These are phyloP conservation scores for Chironomus tentans DNA, from an alignment of 2,888 invertebrate genomes.

Conservation along the genomic window DNA sequence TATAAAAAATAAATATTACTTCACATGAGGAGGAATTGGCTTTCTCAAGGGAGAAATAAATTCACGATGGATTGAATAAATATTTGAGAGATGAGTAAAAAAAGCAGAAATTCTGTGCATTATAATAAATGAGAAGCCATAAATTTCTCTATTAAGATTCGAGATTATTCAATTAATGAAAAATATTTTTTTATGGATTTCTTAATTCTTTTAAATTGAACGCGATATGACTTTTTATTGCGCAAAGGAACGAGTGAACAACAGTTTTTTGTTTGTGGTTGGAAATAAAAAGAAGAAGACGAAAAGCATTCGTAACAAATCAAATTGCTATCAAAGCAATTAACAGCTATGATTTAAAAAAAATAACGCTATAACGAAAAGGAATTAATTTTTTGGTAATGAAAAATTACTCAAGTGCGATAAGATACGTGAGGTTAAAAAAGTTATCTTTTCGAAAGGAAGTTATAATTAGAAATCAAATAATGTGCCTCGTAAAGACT, in stretches of 20 bases:
- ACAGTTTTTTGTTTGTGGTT: no score
- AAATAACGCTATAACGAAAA: neutral
- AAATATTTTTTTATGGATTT: neutral
- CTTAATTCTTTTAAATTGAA: neutral
- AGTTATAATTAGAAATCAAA: constrained; percentile 20
- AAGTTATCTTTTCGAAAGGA: neutral
- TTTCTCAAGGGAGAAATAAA: no score
- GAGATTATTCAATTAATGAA: constrained; percentile 22
- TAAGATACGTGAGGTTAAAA: neutral
- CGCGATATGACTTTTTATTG: neutral
- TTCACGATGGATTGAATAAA: no score
- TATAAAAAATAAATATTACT: neutral
- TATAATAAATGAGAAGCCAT: constrained; percentile 13
- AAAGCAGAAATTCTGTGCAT: no score
- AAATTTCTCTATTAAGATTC: constrained; percentile 26
- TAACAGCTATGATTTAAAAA: constrained; percentile 19
- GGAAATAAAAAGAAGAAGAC: neutral
- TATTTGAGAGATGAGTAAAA: no score
- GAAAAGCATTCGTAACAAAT: constrained; percentile 5
- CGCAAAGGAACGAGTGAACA: no score
- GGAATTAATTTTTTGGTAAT: no score
- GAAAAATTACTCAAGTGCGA: neutral
- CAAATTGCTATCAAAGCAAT: constrained; percentile 24
- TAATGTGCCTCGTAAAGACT: neutral
- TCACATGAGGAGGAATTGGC: neutral